These are phyloP conservation scores for Pangasianodon hypophthalmus DNA, from an alignment of 2,113 vertebrate species.

Conservation along the genomic window DNA sequence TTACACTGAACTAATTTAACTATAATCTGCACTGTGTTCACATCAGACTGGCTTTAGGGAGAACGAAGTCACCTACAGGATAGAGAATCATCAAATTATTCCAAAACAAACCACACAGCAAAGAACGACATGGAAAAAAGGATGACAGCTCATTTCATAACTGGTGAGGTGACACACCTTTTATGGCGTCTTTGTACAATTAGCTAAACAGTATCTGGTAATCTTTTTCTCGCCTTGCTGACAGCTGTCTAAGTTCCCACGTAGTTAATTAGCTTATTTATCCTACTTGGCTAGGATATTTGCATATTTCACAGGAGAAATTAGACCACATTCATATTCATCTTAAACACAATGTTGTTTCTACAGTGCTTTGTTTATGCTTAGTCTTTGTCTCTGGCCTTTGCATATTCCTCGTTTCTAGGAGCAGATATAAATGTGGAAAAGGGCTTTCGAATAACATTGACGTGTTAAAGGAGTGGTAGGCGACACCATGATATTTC, in stretches of 20 bases:
- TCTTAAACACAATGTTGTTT: background rate
- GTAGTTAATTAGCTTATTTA: background rate
- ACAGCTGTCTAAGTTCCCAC: background rate
- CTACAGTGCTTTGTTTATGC: constrained; percentile 6
- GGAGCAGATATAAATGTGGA: constrained; percentile 29
- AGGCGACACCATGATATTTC: constrained; percentile 36
- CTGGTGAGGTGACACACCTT: background rate
- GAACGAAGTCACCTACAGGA: background rate
- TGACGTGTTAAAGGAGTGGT: constrained; percentile 26
- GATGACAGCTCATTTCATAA: background rate
- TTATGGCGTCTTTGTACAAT: background rate
- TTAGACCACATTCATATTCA: background rate
- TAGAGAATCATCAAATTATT: background rate
- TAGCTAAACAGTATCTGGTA: background rate
- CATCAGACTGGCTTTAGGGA: background rate
- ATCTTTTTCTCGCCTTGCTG: background rate
- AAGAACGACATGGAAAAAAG: background rate
- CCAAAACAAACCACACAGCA: background rate
- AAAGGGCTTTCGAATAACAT: constrained; percentile 37
- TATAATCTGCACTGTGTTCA: background rate
- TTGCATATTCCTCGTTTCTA: constrained; percentile 19
- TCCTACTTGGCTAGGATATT: background rate
- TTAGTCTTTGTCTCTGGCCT: constrained; percentile 19
- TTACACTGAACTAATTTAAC: background rate
- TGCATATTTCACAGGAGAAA: background rate